Base-by-base conservation (phyloP, 2,888 invertebrate genomes). In the Spisula subtruncata region DNA sequence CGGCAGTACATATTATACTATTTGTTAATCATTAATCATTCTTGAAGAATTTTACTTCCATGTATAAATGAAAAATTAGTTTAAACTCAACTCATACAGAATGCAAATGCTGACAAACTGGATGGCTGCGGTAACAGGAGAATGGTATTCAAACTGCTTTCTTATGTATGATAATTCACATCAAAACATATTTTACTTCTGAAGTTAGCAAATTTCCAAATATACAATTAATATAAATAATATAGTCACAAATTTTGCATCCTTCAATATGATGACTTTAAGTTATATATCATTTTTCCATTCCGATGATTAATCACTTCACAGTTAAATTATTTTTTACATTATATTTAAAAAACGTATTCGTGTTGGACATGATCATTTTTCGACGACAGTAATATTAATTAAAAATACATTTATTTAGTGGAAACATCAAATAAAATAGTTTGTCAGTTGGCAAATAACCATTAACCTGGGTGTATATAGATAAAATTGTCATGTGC, bases 391-490 rank as follows among this genome's bases (percentile, higher is more conserved):
- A 32, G 18, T 16, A 75, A 18, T 32, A 32, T 75, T 75, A 75
- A 75, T 75, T 75, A 75, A 75, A 75, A 75, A 75, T 14, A 75
- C 35, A 75, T 75, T 32, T 0, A 75, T 75, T 75, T 35, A 25
- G 32, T 35, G 14, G 18, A 32, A 32, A 75, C 16, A 75, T 75
- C 75, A 75, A 75, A 75, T 75, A 75, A 75, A 75, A 18, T 35
- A 75, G 29, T 35, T 75, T 75, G 75, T 35, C 75, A 75, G 1
- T 10, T 2, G 14, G 35, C 18, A 75, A 75, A 75, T 32, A 75
- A 18, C 75, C 32, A 75, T 75, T 75, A 75, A 75, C 75, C 75
- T 32, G 14, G 2, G 18, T 32, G 32, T 5, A 32, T 35, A 14
- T 14, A 18, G 75, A 75, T 75, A 32, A 75, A 75, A 75, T 75